phyloP scores from a whole-genome alignment of 1,140 invertebrate species.

The Macrotrachela quadricornifera region DNA sequence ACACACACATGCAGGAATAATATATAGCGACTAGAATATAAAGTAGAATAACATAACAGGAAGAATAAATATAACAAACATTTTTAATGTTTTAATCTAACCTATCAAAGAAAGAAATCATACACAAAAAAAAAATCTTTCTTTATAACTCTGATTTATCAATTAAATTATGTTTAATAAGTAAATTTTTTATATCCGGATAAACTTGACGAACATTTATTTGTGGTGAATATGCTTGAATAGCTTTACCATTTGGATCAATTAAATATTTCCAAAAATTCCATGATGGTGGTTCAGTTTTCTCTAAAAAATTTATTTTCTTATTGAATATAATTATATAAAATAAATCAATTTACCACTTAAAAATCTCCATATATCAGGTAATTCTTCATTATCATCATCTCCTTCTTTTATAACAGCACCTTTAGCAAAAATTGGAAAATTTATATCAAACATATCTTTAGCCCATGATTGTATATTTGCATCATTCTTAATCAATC shows the following conservation, averaged over 20 bases:
- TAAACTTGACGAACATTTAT: too few relatives aligned
- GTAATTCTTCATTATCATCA: slow-evolving; percentile 9
- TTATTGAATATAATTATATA: too few relatives aligned
- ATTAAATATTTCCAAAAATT: slow-evolving; percentile 39
- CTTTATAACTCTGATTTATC: too few relatives aligned
- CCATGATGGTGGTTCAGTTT: slow-evolving; percentile 27
- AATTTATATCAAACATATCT: slow-evolving; percentile 18
- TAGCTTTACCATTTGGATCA: slow-evolving; percentile 27
- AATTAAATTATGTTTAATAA: too few relatives aligned
- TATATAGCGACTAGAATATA: too few relatives aligned
- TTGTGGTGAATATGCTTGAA: neutral
- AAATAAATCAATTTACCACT: slow-evolving; percentile 12
- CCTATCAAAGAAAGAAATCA: too few relatives aligned
- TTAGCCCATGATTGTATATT: slow-evolving; percentile 19
- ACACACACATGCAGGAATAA: too few relatives aligned
- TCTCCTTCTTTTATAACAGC: slow-evolving; percentile 12
- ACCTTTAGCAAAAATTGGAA: slow-evolving; percentile 25
- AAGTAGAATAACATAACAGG: too few relatives aligned
- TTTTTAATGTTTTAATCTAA: too few relatives aligned
- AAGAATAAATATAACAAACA: too few relatives aligned
- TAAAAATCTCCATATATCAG: slow-evolving; percentile 17
- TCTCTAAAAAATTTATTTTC: slow-evolving; percentile 15
- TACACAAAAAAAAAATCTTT: too few relatives aligned
- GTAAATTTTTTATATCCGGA: too few relatives aligned
- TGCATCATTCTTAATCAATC: slow-evolving; percentile 11